Conservation (phyloP, 2,888 invertebrate species). For the Lapara coniferarum region DNA sequence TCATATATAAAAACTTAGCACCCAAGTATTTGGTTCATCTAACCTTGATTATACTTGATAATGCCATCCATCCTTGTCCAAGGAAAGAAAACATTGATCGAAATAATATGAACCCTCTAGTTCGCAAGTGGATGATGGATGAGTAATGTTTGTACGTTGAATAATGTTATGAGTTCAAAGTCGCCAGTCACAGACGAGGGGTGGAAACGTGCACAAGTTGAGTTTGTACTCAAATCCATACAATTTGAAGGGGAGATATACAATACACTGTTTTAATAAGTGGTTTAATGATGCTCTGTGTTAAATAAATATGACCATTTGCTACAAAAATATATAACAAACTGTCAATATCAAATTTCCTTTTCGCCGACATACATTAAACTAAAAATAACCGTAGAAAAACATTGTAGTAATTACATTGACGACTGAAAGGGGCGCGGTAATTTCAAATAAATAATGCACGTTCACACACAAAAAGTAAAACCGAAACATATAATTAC, state of each 20-base stretch:
- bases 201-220: background rate
- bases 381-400: background rate
- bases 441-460: conserved; percentile 22
- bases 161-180: conserved; percentile 26
- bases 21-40: conserved; percentile 12
- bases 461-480: background rate
- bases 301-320: no score
- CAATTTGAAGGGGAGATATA: background rate
- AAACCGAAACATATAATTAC: conserved; percentile 1
- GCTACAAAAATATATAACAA: no score
- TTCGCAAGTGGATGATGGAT: conserved; percentile 36
- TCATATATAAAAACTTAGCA: conserved; percentile 8
- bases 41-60: conserved; percentile 27
- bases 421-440: background rate
- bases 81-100: conserved; percentile 32
- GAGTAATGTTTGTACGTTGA: conserved; percentile 24
- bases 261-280: no score
- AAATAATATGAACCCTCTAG: conserved; percentile 33
- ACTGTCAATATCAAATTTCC: background rate
- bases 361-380: background rate
- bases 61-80: conserved; percentile 36
- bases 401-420: background rate
- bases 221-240: background rate
- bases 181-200: conserved; percentile 25
- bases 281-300: no score